phyloP scores from a whole-genome alignment of 2,888 invertebrate genomes.

The Sinohyriopsis cumingii region DNA sequence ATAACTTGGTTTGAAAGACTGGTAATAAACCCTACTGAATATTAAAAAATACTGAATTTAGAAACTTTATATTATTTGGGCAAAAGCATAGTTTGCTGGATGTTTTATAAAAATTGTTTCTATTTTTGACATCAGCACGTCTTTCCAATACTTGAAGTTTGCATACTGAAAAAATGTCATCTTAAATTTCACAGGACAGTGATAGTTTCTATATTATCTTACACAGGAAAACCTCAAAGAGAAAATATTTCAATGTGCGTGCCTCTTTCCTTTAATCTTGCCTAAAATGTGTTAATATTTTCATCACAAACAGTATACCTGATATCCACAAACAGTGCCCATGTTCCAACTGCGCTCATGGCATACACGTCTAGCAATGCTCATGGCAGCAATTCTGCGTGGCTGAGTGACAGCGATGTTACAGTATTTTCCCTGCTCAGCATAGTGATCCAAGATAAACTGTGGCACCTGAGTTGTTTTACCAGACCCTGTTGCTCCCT shows the following conservation, averaged over 20 bases:
- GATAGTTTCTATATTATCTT: too few relatives aligned
- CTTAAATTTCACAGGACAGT: too few relatives aligned
- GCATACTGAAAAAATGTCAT: too few relatives aligned
- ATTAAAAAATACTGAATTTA: too few relatives aligned
- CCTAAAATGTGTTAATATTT: not conserved
- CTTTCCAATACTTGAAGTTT: too few relatives aligned
- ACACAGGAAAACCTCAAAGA: too few relatives aligned
- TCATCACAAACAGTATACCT: constrained; percentile 77
- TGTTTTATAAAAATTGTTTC: too few relatives aligned
- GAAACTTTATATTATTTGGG: too few relatives aligned
- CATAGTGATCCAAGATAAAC: constrained; percentile 88
- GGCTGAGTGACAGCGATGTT: constrained; percentile 94
- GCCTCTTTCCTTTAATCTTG: not conserved
- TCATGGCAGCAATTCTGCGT: constrained; percentile 92
- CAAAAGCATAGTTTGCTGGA: too few relatives aligned
- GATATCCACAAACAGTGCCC: constrained; percentile 90
- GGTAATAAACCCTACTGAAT: too few relatives aligned
- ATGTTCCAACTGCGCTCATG: constrained; percentile 87
- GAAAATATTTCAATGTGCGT: not conserved
- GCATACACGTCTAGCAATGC: constrained; percentile 88
- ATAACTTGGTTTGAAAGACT: too few relatives aligned
- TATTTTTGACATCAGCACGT: too few relatives aligned
- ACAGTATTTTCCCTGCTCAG: constrained; percentile 78
- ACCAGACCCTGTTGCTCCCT: constrained; percentile 96
- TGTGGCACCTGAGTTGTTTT: constrained; percentile 93